phyloP scores from a whole-genome alignment of 2,113 vertebrate species.

The Diadophis punctatus region DNA sequence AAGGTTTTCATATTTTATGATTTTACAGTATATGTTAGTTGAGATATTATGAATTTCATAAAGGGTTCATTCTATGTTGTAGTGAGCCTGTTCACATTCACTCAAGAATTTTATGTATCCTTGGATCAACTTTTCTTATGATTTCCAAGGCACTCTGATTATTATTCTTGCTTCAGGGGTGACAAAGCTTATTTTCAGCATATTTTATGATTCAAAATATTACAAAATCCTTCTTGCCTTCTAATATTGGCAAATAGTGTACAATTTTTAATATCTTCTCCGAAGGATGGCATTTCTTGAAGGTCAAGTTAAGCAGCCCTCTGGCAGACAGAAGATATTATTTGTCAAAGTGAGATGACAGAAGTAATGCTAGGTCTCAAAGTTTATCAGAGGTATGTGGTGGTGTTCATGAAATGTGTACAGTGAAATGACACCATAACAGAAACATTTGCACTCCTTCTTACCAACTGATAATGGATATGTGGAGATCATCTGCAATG shows the following conservation, averaged over 20 bases:
- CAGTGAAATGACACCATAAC: conserved; percentile 2
- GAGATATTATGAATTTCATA: conserved; percentile 12
- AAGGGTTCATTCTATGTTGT: background rate
- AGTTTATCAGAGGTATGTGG: conserved; percentile 4
- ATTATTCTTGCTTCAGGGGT: background rate
- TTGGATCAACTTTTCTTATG: background rate
- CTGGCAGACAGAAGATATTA: conserved; percentile 14
- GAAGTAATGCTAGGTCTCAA: conserved; percentile 9
- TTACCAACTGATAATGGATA: background rate
- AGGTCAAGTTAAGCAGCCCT: background rate
- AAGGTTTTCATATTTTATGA: background rate
- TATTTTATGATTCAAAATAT: background rate
- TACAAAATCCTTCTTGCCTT: background rate
- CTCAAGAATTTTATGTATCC: background rate
- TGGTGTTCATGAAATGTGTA: conserved; percentile 3
- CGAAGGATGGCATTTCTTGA: background rate
- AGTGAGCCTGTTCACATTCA: background rate
- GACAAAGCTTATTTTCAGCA: background rate
- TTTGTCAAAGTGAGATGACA: conserved; percentile 5
- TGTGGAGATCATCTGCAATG: background rate
- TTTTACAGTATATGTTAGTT: conserved; percentile 7
- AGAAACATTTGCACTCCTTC: background rate
- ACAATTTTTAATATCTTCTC: conserved; percentile 5
- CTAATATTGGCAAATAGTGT: background rate
- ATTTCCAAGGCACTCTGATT: background rate